Conservation (phyloP, 2,888 invertebrate genomes). For the Spodoptera littoralis region DNA sequence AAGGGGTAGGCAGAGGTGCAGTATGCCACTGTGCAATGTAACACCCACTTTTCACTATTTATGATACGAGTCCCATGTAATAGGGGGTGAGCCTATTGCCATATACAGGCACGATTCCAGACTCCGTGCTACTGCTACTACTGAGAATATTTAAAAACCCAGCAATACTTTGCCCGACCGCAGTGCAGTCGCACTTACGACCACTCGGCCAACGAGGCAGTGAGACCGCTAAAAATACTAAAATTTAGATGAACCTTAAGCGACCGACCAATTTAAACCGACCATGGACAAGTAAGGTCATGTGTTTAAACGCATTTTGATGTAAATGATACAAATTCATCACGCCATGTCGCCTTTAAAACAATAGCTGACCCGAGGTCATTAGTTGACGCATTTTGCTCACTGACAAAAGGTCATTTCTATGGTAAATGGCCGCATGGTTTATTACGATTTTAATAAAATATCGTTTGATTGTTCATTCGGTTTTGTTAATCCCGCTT, state of each 20-base stretch:
- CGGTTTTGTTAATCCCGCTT: too few species aligned
- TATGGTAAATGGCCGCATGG: slow-evolving; percentile 30
- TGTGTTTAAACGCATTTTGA: slow-evolving; percentile 42
- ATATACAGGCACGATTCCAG: too few species aligned
- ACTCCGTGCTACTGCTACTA: too few species aligned
- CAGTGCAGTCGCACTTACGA: too few species aligned
- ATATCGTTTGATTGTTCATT: neutral
- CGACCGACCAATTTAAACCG: slow-evolving; percentile 28
- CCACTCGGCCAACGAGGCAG: too few species aligned
- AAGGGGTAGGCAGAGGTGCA: too few species aligned
- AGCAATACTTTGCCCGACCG: too few species aligned
- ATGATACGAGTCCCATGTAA: too few species aligned
- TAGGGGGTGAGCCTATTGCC: too few species aligned
- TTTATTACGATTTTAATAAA: slow-evolving; percentile 20
- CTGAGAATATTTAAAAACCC: too few species aligned
- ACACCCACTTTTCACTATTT: too few species aligned
- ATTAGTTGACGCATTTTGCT: slow-evolving; percentile 46
- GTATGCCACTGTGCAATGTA: too few species aligned
- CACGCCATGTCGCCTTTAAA: slow-evolving; percentile 41
- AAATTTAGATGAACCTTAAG: slow-evolving; percentile 28
- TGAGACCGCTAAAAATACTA: neutral
- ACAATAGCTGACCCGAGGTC: slow-evolving; percentile 48
- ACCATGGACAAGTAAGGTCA: slow-evolving; percentile 56
- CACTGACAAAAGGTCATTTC: slow-evolving; percentile 52
- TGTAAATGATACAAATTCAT: slow-evolving; percentile 45